Conservation (phyloP, 2,113 vertebrate genomes). For the Ammospiza nelsoni region DNA sequence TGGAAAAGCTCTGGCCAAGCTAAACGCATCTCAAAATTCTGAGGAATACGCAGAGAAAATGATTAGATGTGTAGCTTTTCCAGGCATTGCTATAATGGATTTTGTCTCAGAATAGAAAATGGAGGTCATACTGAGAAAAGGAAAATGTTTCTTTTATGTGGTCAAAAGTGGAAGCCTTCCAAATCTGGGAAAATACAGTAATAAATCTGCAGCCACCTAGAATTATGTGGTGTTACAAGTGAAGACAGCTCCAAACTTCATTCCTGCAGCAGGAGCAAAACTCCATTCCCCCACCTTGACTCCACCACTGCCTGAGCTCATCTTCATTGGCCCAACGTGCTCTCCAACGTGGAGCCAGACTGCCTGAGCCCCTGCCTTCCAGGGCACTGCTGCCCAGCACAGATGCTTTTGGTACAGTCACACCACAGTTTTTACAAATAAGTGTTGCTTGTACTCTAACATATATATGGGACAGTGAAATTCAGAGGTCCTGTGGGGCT, state of each 20-base stretch:
- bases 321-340: background rate
- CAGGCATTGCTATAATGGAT: slow-evolving; percentile 18
- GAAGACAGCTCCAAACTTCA: slow-evolving; percentile 45
- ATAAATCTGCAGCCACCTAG: slow-evolving; percentile 56
- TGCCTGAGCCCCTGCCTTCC: background rate
- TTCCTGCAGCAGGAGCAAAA: slow-evolving; percentile 2
- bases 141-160: slow-evolving; percentile 46
- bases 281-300: background rate
- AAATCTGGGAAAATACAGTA: slow-evolving; percentile 32
- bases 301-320: background rate
- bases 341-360: fast-evolving
- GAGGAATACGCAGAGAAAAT: slow-evolving; percentile 4
- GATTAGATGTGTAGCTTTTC: background rate
- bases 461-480: background rate
- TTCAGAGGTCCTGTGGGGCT: background rate
- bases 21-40: background rate
- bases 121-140: slow-evolving; percentile 38
- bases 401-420: background rate
- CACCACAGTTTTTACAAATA: background rate
- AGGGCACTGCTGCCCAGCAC: background rate
- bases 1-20: background rate
- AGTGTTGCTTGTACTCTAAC: background rate
- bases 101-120: slow-evolving; percentile 49
- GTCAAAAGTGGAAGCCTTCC: slow-evolving; percentile 47
- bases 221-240: slow-evolving; percentile 59